Evolutionary conservation across 2,888 invertebrate species (phyloP).

Genomic region (Troides helena): DNA sequence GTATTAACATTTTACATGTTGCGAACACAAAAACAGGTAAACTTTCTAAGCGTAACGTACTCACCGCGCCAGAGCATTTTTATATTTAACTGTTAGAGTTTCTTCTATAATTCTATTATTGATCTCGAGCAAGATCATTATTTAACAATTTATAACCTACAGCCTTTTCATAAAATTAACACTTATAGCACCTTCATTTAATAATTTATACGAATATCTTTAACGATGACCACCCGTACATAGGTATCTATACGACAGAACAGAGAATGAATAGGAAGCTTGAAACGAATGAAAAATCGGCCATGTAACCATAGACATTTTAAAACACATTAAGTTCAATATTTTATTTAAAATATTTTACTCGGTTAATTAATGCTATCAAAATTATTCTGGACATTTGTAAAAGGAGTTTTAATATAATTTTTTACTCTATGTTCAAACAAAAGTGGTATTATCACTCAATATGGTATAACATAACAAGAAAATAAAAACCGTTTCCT

Average conservation of each 20-base stretch:
- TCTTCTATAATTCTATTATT: constrained; percentile 99
- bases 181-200: constrained; percentile 80
- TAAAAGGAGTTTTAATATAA: too few relatives aligned
- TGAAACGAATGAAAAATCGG: constrained; percentile 67
- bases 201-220: constrained; percentile 72
- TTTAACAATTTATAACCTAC: constrained; percentile 79
- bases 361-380: neutral
- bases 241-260: constrained; percentile 69
- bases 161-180: constrained; percentile 78
- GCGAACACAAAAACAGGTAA: constrained; percentile 63
- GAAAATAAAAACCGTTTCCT: too few relatives aligned
- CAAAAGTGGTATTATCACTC: too few relatives aligned
- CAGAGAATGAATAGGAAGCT: constrained; percentile 72
- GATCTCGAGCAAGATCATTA: constrained; percentile 98
- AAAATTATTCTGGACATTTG: neutral
- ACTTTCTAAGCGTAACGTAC: constrained; percentile 82
- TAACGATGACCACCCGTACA: constrained; percentile 72
- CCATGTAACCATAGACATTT: constrained; percentile 59
- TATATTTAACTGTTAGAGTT: constrained; percentile 96
- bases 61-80: constrained; percentile 97
- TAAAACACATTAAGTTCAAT: neutral
- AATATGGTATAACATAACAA: too few relatives aligned
- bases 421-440: too few relatives aligned
- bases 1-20: constrained; percentile 47
- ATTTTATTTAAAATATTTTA: neutral